These are phyloP conservation scores for Clarias macrocephalus DNA, from an alignment of 2,113 vertebrate species.

Conservation along the genomic window DNA sequence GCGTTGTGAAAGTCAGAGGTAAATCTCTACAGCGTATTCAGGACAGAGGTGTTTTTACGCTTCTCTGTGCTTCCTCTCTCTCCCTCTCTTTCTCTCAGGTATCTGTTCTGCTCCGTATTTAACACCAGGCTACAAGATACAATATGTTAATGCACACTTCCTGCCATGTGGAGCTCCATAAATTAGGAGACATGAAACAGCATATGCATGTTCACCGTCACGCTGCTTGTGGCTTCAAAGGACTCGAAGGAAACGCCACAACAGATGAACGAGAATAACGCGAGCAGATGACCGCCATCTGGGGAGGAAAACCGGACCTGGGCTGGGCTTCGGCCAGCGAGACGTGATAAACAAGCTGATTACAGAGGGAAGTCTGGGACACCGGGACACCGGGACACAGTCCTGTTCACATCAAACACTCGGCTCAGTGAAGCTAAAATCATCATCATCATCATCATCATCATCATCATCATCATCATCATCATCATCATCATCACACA, in stretches of 20 bases:
- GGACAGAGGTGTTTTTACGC: background rate
- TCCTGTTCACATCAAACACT: slow-evolving; percentile 16
- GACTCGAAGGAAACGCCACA: slow-evolving; percentile 37
- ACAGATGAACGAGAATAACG: slow-evolving; percentile 22
- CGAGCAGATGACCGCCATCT: slow-evolving; percentile 35
- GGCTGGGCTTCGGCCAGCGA: slow-evolving; percentile 14
- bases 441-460: background rate
- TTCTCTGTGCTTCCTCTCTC: background rate
- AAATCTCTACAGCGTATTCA: background rate
- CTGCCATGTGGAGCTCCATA: slow-evolving; percentile 41
- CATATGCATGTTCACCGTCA: slow-evolving; percentile 37
- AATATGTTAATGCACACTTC: slow-evolving; percentile 32
- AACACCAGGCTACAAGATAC: slow-evolving; percentile 10
- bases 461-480: background rate
- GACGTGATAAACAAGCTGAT: slow-evolving; percentile 38
- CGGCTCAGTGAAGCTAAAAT: background rate
- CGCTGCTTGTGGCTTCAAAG: slow-evolving; percentile 33
- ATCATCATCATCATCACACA: background rate
- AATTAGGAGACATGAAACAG: slow-evolving; percentile 40
- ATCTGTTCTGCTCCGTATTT: slow-evolving; percentile 13
- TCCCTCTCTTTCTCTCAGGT: slow-evolving; percentile 17
- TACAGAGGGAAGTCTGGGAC: background rate
- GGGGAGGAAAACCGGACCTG: slow-evolving; percentile 37
- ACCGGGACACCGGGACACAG: background rate
- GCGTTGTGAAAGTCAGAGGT: background rate